Percentiles rank a stretch among this genome's conserved stretches.
These are phyloP conservation scores for Sebastolobus altivelis DNA, from an alignment of 2,797 vertebrate species.

Conservation along the genomic window DNA sequence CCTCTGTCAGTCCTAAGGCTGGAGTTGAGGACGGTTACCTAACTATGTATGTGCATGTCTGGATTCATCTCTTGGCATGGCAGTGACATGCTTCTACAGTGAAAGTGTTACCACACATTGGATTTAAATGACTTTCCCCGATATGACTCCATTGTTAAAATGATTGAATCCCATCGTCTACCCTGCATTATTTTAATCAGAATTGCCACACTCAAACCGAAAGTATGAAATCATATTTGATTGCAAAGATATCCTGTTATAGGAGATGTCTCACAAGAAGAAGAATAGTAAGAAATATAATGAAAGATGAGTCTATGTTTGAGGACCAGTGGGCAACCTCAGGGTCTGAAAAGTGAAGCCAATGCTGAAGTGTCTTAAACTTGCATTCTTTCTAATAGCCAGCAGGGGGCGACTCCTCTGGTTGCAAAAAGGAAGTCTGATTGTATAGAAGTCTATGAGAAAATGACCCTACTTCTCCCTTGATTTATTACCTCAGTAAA, in stretches of 20 bases:
- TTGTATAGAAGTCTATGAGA: too few species aligned
- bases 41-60: conserved; percentile 37
- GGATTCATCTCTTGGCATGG: conserved; percentile 39
- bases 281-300: conserved; percentile 3
- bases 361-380: too few species aligned
- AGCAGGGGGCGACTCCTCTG: too few species aligned
- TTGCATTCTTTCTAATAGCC: too few species aligned
- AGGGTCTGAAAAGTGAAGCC: too few species aligned
- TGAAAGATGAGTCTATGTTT: conserved; percentile 25
- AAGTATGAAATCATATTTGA: conserved; percentile 16
- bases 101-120: conserved; percentile 21
- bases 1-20: conserved; percentile 35
- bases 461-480: too few species aligned
- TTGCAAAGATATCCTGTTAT: conserved; percentile 25
- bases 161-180: conserved; percentile 7
- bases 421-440: too few species aligned
- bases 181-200: conserved; percentile 6
- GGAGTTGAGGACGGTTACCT: conserved; percentile 46
- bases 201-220: background rate
- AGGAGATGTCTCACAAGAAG: background rate
- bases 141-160: conserved; percentile 33
- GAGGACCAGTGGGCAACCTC: background rate
- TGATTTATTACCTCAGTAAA: too few species aligned
- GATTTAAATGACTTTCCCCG: conserved; percentile 48
- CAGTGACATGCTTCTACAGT: conserved; percentile 23